phyloP scores from a whole-genome alignment of 2,113 vertebrate species.

The Neodon shergylaensis region DNA sequence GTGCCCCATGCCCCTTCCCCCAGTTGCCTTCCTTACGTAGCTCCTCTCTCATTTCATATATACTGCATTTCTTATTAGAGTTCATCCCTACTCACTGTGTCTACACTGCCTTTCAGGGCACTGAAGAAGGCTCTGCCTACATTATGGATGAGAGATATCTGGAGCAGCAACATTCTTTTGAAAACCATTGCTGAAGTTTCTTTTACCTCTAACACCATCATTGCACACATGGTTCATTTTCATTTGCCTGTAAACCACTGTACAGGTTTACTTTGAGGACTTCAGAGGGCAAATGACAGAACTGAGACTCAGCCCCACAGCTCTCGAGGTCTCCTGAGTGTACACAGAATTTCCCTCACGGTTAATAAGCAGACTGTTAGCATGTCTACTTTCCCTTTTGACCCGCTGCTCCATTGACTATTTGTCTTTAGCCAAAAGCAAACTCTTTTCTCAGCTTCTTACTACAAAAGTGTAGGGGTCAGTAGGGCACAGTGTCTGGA shows the following conservation, averaged over 20 bases:
- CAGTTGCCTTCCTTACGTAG: not conserved
- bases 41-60: not conserved
- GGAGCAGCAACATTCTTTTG: not conserved
- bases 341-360: not conserved
- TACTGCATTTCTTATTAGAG: not conserved
- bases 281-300: not conserved
- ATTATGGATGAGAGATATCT: not conserved
- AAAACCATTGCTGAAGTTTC: not conserved
- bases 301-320: not conserved
- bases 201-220: not conserved
- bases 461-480: not conserved
- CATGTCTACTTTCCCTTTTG: not conserved
- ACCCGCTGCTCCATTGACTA: not conserved
- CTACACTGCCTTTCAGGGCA: not conserved
- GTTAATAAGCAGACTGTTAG: not conserved
- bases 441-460: not conserved
- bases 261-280: not conserved
- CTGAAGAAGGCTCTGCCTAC: not conserved
- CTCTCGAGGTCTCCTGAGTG: not conserved
- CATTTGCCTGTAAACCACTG: not conserved
- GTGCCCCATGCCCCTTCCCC: not conserved
- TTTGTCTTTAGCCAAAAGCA: not conserved
- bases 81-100: too few relatives aligned
- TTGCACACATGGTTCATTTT: not conserved
- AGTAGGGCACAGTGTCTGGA: not conserved